Percentiles rank a stretch among this genome's conserved stretches.
Evolutionary conservation across 2,888 invertebrate species (phyloP).

Genomic region (Tortrix viridana): DNA sequence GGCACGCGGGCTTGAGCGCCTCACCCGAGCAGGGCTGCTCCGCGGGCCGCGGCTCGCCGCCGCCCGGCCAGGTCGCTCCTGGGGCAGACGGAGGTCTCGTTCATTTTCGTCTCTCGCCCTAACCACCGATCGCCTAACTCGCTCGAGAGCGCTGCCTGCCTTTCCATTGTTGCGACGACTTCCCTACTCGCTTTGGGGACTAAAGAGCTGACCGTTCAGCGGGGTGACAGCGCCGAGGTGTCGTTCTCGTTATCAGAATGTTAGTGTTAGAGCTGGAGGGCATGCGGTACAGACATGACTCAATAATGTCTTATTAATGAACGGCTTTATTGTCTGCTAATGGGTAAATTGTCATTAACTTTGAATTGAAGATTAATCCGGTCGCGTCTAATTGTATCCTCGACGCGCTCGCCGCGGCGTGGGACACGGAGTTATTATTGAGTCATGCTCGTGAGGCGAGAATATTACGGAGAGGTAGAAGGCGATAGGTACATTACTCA

Average conservation of each 20-base stretch:
- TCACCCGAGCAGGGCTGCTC: slow-evolving; percentile 63
- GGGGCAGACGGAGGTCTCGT: slow-evolving; percentile 78
- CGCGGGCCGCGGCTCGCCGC: slow-evolving; percentile 50
- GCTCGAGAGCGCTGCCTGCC: slow-evolving; percentile 37
- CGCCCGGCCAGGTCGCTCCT: slow-evolving; percentile 76
- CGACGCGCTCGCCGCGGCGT: slow-evolving; percentile 26
- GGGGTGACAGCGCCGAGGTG: slow-evolving; percentile 60
- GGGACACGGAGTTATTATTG: slow-evolving; percentile 48
- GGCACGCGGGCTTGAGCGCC: slow-evolving; percentile 85
- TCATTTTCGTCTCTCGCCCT: slow-evolving; percentile 51
- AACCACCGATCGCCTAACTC: slow-evolving; percentile 28
- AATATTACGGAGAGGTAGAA: slow-evolving; percentile 49
- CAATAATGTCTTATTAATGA: slow-evolving; percentile 75
- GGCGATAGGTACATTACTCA: slow-evolving; percentile 76
- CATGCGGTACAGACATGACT: slow-evolving; percentile 65
- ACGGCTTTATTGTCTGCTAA: slow-evolving; percentile 54
- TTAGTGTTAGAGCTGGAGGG: slow-evolving; percentile 61
- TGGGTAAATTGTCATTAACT: slow-evolving; percentile 50
- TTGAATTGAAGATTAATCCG: slow-evolving; percentile 55
- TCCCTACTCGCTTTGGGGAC: slow-evolving; percentile 41
- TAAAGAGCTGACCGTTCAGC: slow-evolving; percentile 44
- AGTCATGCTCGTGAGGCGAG: slow-evolving; percentile 56
- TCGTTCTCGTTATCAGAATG: slow-evolving; percentile 68
- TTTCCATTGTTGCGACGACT: slow-evolving; percentile 52
- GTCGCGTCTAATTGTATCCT: slow-evolving; percentile 58